Evolutionary conservation across 2,888 invertebrate genomes (phyloP).

Genomic region (Cylloceria caligata): DNA sequence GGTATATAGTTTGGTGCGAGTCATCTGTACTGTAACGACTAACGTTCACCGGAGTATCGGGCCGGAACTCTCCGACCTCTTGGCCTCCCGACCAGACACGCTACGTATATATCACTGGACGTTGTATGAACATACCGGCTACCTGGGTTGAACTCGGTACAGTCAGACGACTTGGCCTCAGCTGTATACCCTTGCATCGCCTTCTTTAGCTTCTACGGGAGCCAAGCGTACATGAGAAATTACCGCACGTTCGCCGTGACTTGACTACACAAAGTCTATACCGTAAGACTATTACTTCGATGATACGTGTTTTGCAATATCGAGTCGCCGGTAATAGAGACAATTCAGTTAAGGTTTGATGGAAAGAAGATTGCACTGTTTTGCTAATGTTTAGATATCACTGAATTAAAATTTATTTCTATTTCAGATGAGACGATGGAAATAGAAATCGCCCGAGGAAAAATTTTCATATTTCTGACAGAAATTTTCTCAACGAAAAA

Average conservation of each 20-base stretch:
- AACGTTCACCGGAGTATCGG: constrained; percentile 34
- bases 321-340: neutral
- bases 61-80: constrained; percentile 38
- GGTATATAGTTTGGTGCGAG: constrained; percentile 41
- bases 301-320: constrained; percentile 28
- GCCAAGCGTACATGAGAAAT: constrained; percentile 17
- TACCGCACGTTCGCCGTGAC: constrained; percentile 31
- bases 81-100: constrained; percentile 22
- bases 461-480: no score
- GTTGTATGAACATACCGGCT: constrained; percentile 19
- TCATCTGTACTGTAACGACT: constrained; percentile 31
- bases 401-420: neutral
- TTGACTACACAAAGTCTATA: constrained; percentile 4
- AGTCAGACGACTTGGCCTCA: constrained; percentile 1
- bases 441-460: neutral
- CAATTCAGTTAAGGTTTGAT: constrained; percentile 14
- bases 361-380: neutral
- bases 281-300: neutral
- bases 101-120: constrained; percentile 15
- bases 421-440: neutral
- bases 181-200: neutral
- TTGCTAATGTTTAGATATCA: neutral
- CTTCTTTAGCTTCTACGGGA: neutral
- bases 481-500: no score
- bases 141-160: constrained; percentile 19